Conservation (phyloP, 2,888 invertebrate species). For the Mimas tiliae region DNA sequence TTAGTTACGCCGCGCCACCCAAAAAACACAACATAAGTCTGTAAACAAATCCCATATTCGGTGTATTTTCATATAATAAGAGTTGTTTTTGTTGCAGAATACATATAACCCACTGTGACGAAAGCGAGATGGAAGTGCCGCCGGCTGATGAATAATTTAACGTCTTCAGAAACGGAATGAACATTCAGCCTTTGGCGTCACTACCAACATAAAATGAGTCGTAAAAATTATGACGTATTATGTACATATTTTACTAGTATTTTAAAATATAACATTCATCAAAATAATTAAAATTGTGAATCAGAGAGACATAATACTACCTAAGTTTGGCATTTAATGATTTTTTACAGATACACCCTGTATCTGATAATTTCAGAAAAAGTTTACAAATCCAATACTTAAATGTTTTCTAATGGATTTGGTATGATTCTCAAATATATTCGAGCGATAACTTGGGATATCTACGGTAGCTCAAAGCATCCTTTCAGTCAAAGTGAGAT, state of each 20-base stretch:
- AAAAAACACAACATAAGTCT: neutral
- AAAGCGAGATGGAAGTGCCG: constrained; percentile 40
- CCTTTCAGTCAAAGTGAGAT: constrained; percentile 1
- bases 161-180: constrained; percentile 42
- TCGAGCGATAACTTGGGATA: neutral
- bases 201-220: constrained; percentile 36
- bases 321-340: too few species aligned
- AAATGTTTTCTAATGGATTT: neutral
- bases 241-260: neutral
- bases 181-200: constrained; percentile 39
- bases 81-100: constrained; percentile 32
- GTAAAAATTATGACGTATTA: constrained; percentile 26
- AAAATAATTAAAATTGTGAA: constrained; percentile 6
- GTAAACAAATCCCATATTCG: constrained; percentile 14
- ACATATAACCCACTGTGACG: constrained; percentile 28
- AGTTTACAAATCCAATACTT: too few species aligned
- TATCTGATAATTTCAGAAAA: too few species aligned
- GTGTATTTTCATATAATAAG: constrained; percentile 26
- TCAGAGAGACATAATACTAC: too few species aligned
- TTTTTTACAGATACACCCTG: too few species aligned
- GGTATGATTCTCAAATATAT: neutral
- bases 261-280: neutral
- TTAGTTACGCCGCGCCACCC: too few species aligned
- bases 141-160: constrained; percentile 53
- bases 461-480: neutral